A percentile compares a stretch with the other conserved stretches of the same genome.
These are phyloP conservation scores for Eira barbara DNA, from an alignment of 2,113 vertebrate species.

Conservation along the genomic window DNA sequence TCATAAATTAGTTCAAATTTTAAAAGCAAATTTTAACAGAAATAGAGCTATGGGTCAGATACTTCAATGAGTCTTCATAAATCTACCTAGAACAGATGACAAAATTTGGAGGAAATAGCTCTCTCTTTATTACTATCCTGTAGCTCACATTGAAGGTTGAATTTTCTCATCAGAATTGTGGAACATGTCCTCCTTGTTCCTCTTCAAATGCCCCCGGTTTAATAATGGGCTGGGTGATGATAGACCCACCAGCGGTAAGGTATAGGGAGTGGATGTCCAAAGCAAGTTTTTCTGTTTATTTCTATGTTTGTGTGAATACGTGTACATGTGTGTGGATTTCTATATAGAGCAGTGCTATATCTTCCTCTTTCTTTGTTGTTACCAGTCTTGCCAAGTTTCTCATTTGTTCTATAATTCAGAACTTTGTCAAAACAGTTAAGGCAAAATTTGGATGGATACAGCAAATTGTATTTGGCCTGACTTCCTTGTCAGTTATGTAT, in stretches of 20 bases:
- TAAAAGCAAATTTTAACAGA: neutral
- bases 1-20: neutral
- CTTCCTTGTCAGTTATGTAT: neutral
- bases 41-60: neutral
- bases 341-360: neutral
- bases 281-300: neutral
- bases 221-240: neutral
- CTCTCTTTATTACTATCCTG: neutral
- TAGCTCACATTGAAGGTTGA: conserved; percentile 16
- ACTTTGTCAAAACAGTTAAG: conserved; percentile 29
- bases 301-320: neutral
- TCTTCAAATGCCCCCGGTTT: neutral
- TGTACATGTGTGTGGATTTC: neutral
- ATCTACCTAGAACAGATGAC: neutral
- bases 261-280: neutral
- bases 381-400: neutral
- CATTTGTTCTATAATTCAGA: neutral
- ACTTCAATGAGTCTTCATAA: neutral
- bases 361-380: neutral
- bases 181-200: neutral
- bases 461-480: neutral
- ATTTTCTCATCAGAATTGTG: neutral
- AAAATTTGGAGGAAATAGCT: neutral
- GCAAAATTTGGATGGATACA: neutral
- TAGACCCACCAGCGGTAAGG: neutral